A percentile compares a stretch with the other conserved stretches of the same genome.
Evolutionary conservation across 2,888 invertebrate species (phyloP).

Genomic region (Chrysolina oricalcia): DNA sequence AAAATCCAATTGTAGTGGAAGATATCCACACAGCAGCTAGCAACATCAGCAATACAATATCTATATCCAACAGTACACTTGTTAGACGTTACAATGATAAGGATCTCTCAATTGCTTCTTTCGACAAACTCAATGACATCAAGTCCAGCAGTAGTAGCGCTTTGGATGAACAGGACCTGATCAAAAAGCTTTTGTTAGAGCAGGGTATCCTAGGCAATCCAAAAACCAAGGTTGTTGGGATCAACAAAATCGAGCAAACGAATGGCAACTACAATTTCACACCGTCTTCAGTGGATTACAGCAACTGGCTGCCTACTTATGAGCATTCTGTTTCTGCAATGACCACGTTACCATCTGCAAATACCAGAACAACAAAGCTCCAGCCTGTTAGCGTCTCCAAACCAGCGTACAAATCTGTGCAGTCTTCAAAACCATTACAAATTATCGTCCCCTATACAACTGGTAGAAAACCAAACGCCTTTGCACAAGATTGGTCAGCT

Average conservation of each 20-base stretch:
- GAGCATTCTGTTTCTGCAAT: slow-evolving; percentile 60
- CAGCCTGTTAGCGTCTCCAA: neutral
- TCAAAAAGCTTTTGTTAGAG: slow-evolving; percentile 64
- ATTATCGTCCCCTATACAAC: slow-evolving; percentile 88
- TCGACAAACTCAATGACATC: slow-evolving; percentile 28
- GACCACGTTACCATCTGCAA: slow-evolving; percentile 53
- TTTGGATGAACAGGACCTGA: slow-evolving; percentile 66
- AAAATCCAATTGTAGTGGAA: slow-evolving; percentile 70
- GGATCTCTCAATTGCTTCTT: slow-evolving; percentile 40
- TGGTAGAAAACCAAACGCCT: slow-evolving; percentile 60
- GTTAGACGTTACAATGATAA: slow-evolving; percentile 61
- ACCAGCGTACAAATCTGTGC: slow-evolving; percentile 69
- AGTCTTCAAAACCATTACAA: slow-evolving; percentile 80
- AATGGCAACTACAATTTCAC: slow-evolving; percentile 54
- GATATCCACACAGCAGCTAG: slow-evolving; percentile 75
- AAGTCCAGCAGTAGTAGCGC: slow-evolving; percentile 22
- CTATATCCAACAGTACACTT: slow-evolving; percentile 41
- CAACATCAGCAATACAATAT: slow-evolving; percentile 61
- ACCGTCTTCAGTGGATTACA: slow-evolving; percentile 61
- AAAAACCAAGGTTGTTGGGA: slow-evolving; percentile 41
- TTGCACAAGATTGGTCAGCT: slow-evolving; percentile 43
- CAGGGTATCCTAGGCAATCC: slow-evolving; percentile 51
- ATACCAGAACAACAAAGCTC: slow-evolving; percentile 37
- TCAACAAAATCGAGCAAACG: slow-evolving; percentile 46
- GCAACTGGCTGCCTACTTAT: slow-evolving; percentile 59